phyloP scores from a whole-genome alignment of 2,888 invertebrate genomes.

The Coelopa pilipes region DNA sequence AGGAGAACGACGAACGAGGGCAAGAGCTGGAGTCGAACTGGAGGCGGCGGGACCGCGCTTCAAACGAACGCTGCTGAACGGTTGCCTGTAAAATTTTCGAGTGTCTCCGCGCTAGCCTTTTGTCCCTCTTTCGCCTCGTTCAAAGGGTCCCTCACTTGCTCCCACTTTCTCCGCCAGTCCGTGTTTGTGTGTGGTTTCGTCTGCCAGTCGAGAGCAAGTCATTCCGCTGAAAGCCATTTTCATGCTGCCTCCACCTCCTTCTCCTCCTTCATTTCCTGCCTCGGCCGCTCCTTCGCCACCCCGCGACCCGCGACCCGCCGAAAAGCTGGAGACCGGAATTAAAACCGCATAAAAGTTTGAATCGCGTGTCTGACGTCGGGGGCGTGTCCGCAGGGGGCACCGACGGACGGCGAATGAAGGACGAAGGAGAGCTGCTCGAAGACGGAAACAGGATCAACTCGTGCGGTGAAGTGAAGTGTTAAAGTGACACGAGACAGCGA shows the following conservation, averaged over 20 bases:
- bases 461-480: too few relatives aligned
- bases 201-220: neutral
- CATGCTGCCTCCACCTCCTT: neutral
- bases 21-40: neutral
- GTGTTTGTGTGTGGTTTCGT: neutral
- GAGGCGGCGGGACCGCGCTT: neutral
- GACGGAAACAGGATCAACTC: too few relatives aligned
- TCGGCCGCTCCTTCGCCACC: neutral
- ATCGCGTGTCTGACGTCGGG: neutral
- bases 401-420: too few relatives aligned
- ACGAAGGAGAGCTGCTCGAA: too few relatives aligned
- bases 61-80: conserved; percentile 1
- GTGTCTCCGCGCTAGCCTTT: neutral
- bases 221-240: neutral
- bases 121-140: neutral
- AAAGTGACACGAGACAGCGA: too few relatives aligned
- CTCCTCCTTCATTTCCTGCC: neutral
- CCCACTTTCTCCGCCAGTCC: too few relatives aligned
- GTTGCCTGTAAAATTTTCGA: conserved; percentile 1
- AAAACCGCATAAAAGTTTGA: conserved; percentile 5
- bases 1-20: too few relatives aligned
- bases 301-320: neutral
- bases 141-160: too few relatives aligned
- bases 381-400: neutral
- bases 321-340: neutral